Base-by-base conservation (phyloP, 92 coral and sea anemone genomes). In the Porites evermanni region DNA sequence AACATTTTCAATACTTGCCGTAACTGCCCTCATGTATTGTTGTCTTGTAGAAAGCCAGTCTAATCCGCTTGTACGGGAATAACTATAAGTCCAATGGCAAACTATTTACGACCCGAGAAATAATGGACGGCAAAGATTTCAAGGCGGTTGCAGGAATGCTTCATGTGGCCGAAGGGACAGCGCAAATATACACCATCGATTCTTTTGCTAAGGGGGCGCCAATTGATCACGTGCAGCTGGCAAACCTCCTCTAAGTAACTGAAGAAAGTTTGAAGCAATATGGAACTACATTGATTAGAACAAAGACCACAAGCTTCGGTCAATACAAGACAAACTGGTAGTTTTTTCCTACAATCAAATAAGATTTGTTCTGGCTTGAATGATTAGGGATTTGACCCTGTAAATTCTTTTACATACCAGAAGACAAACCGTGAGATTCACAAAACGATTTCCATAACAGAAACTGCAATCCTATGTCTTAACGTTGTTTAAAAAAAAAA, bases 61-160 rank as follows among this genome's bases (percentile, higher is more conserved):
- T 26, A 1, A 72, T 72, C 24, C 0, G 77, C 3, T 14, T 72
- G 23, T 44, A 72, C 12, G 77, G 77, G 21, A 72, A 72, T 47
- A 72, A 72, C 21, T 59, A 72, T 23, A 58, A 58, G 2, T 72
- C 60, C 21, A 50, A 72, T 50, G 7, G 10, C 16, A 72, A 72
- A 59, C 47, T 72, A 59, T 1, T 12, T 1, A 24, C 88, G 0
- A 19, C 17, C 21, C 71, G 75, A 44, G 18, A 21, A 16, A 63
- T 84, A 26, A 60, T 64, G 19, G 47, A 74, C 60, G 81, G 74
- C 17, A n/a, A 20, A n/a, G 13, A 65, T 53, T 71, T 21, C 58
- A 26, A 18, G 47, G 82, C 64, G 12, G 75, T 84, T 26, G 60
- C 82, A 24, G 58, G 10, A 3, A 23, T 8, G 10, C 11, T 72